Conservation (phyloP, 2,113 vertebrate species). For the Oncorhynchus tshawytscha region DNA sequence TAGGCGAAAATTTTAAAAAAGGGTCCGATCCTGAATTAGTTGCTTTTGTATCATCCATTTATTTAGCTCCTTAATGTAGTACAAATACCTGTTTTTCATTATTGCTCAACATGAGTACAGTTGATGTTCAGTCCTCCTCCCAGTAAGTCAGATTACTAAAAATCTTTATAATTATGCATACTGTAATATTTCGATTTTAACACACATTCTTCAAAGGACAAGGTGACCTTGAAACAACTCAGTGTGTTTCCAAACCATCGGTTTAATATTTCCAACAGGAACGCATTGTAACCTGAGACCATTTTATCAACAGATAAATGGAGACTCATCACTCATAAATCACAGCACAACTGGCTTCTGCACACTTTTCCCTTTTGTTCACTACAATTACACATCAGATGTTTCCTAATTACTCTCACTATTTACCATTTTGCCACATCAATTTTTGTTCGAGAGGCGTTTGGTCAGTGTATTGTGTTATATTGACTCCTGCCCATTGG, state of each 20-base stretch:
- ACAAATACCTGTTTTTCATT: background rate
- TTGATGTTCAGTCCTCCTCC: background rate
- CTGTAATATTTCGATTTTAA: background rate
- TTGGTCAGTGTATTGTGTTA: background rate
- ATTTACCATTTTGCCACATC: background rate
- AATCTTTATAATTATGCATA: background rate
- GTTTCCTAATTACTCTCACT: background rate
- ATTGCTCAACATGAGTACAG: background rate
- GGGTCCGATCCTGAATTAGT: too few relatives aligned
- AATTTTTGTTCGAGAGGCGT: background rate
- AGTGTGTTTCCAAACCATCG: background rate
- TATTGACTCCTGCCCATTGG: background rate
- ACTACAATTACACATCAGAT: background rate
- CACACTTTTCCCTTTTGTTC: background rate
- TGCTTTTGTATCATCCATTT: too few relatives aligned
- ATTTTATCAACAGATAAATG: background rate
- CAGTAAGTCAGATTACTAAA: background rate
- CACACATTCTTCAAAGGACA: slow-evolving; percentile 2
- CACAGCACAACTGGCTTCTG: background rate
- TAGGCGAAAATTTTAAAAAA: too few relatives aligned
- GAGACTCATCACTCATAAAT: slow-evolving; percentile 10
- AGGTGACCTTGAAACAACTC: background rate
- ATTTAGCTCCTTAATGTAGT: too few relatives aligned
- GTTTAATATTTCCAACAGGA: slow-evolving; percentile 1
- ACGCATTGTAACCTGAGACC: background rate